Evolutionary conservation across 2,113 vertebrate species (phyloP).

Genomic region (Zosterops borbonicus): DNA sequence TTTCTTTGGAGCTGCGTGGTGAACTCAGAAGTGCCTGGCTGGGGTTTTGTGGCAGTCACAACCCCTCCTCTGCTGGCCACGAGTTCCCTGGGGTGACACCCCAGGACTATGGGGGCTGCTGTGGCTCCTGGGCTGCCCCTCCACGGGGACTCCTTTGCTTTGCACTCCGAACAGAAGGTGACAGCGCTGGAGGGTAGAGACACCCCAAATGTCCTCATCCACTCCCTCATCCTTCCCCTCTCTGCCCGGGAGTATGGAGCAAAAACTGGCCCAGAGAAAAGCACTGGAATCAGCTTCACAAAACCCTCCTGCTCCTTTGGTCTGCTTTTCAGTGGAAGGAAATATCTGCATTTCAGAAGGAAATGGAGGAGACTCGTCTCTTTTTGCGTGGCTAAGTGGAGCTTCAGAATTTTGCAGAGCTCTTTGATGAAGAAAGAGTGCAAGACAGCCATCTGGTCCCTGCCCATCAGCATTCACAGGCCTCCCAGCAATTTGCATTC

Average conservation of each 20-base stretch:
- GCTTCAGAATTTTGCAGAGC: not conserved
- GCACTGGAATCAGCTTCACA: not conserved
- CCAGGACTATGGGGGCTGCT: not conserved
- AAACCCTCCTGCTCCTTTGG: not conserved
- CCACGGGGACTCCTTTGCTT: not conserved
- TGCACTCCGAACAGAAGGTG: not conserved
- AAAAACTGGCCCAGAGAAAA: not conserved
- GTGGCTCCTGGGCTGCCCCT: not conserved
- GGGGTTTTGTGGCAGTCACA: not conserved
- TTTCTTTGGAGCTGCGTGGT: not conserved
- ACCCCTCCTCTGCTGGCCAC: not conserved
- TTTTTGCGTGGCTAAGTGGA: not conserved
- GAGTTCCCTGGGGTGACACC: not conserved
- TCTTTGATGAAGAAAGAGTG: not conserved
- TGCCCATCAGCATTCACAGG: not conserved
- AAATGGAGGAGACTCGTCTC: not conserved
- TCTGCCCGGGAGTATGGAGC: not conserved
- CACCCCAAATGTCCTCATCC: not conserved
- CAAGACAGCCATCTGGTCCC: slow-evolving; percentile 6
- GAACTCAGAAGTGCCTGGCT: not conserved
- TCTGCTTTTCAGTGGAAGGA: not conserved
- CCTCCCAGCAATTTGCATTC: not conserved
- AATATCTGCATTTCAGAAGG: not conserved
- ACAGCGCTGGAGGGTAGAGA: not conserved
- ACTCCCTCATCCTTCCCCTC: not conserved